Percentiles rank a stretch among this genome's conserved stretches.
Conservation (phyloP, 92 coral and sea anemone species). For the Hydrozoanthus gracilis region DNA sequence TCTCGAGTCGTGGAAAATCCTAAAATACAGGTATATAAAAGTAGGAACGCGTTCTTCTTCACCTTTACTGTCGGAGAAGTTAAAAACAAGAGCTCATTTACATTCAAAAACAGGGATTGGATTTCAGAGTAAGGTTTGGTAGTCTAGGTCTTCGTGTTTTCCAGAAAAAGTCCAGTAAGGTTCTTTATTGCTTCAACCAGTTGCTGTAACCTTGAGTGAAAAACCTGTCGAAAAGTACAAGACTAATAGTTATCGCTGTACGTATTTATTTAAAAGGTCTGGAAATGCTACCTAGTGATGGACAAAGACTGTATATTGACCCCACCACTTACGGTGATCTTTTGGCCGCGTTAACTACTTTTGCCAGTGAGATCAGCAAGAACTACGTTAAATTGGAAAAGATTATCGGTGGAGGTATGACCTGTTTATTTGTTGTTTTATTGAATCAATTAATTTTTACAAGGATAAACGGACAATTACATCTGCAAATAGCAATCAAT, state of each 20-base stretch:
- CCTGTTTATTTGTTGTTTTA: not conserved
- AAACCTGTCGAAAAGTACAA: not conserved
- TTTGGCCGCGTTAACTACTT: constrained; percentile 10
- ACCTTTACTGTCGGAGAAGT: no score
- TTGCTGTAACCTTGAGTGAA: not conserved
- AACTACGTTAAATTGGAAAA: constrained; percentile 21
- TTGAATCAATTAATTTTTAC: no score
- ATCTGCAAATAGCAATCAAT: no score
- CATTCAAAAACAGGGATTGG: no score
- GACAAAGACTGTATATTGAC: constrained; percentile 34
- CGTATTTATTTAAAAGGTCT: not conserved
- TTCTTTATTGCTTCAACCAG: not conserved
- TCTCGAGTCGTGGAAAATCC: no score
- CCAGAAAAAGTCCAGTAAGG: no score
- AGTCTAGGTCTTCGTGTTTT: no score
- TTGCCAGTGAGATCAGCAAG: constrained; percentile 14
- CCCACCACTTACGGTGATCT: constrained; percentile 29
- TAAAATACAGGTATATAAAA: no score
- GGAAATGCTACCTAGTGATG: constrained; percentile 35
- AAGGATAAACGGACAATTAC: no score
- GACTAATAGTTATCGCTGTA: not conserved
- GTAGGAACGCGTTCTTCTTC: no score
- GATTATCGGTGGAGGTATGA: constrained; percentile 33
- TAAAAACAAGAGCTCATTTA: no score
- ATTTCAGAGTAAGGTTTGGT: no score